Evolutionary conservation across 2,888 invertebrate species (phyloP), one percentile per base, ranked within the genome.

Genomic region (Resseliella maxima): DNA sequence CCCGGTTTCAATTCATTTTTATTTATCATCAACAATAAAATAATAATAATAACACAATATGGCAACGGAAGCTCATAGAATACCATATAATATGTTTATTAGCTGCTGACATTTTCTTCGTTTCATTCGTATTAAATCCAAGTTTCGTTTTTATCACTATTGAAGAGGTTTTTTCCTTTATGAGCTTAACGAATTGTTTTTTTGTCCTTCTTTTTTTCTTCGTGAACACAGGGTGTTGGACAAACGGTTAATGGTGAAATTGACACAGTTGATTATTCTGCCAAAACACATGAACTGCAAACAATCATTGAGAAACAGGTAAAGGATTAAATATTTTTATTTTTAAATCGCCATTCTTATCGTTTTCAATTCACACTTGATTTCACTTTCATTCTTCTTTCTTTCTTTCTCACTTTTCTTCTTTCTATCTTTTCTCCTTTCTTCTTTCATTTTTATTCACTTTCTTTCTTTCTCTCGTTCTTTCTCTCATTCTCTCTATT

Each of bases 231-330:
- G 87, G 89, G 88, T 88, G 87, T 87, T 85, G 89, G 88, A 41
- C 88, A 88, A 83, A 88, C 89, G 27, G 88, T 91, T 87, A 91
- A 91, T 88, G 91, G 91, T 64, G 91, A 91, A 87, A 89, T 88
- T 87, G 91, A 91, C 35, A 87, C 88, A 41, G 89, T 90, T 87
- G 91, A 91, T 88, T 91, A 91, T 88, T 90, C 91, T 86, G 90
- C 91, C 90, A 93, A 92, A 92, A 93, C 96, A 89, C 93, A 94
- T 90, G 96, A 96, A 91, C 94, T 96, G 89, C 96, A 96, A 93
- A 94, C 94, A 90, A 95, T 96, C 89, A 93, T 96, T 91, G 96
- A 96, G 91, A 96, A 96, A 91, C 97, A 97, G 95, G 96, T 96
- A 88, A 88, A 85, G 21, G 59, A n/a, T 1, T 81, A 86, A 35